Evolutionary conservation across 2,888 invertebrate genomes (phyloP).

Genomic region (Andrena flavipes): DNA sequence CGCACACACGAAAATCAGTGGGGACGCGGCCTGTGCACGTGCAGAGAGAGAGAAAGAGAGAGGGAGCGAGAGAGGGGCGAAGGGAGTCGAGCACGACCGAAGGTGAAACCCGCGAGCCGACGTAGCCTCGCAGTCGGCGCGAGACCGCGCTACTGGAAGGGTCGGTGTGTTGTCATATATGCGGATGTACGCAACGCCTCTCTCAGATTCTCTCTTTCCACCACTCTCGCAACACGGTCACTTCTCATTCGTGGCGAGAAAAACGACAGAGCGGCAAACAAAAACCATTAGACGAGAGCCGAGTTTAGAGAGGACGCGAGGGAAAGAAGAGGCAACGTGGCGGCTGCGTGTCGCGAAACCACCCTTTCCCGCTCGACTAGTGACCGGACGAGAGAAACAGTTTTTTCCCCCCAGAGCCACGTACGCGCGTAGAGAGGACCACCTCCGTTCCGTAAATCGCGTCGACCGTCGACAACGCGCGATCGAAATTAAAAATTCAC

Average conservation of each 20-base stretch:
- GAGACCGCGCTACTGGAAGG: conserved; percentile 83
- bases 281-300: conserved; percentile 33
- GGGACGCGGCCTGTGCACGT: conserved; percentile 67
- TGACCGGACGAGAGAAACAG: conserved; percentile 26
- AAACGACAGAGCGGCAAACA: conserved; percentile 20
- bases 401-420: neutral
- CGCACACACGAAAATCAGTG: conserved; percentile 69
- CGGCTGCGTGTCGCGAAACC: conserved; percentile 36
- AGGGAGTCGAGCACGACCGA: conserved; percentile 78
- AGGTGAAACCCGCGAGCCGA: conserved; percentile 73
- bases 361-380: conserved; percentile 50
- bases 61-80: conserved; percentile 65
- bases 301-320: conserved; percentile 21
- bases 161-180: conserved; percentile 69
- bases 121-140: conserved; percentile 83
- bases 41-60: conserved; percentile 55
- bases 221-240: conserved; percentile 35
- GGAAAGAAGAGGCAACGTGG: conserved; percentile 30
- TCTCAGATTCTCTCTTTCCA: conserved; percentile 51
- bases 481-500: neutral
- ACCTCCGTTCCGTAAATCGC: conserved; percentile 14
- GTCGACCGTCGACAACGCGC: conserved; percentile 4
- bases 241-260: conserved; percentile 39
- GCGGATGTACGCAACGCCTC: conserved; percentile 63
- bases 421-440: neutral